Conservation (phyloP, 2,113 vertebrate species). For the Eulacestoma nigropectus region DNA sequence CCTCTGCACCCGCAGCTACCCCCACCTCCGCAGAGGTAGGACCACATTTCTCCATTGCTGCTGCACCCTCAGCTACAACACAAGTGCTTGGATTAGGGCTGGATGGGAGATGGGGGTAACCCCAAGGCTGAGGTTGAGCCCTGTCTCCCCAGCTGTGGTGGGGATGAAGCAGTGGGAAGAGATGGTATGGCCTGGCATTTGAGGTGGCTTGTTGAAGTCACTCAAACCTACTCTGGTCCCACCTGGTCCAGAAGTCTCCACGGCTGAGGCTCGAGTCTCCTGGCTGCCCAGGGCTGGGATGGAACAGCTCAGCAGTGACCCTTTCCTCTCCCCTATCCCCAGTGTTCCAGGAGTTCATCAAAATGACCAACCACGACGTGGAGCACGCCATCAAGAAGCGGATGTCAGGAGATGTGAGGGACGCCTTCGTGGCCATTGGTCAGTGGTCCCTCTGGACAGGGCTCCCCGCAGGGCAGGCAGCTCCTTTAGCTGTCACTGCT, state of each 20-base stretch:
- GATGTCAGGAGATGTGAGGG: conserved; percentile 89
- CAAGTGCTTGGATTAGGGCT: not conserved
- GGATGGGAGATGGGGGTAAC: not conserved
- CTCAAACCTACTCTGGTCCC: not conserved
- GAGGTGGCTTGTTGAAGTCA: not conserved
- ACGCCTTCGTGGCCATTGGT: conserved; percentile 89
- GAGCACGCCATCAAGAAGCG: conserved; percentile 94
- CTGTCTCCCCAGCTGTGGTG: not conserved
- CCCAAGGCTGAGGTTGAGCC: not conserved
- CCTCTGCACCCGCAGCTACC: conserved; percentile 91
- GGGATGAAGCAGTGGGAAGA: not conserved
- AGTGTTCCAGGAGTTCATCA: conserved; percentile 98
- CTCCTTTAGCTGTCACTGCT: not conserved
- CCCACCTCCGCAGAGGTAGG: conserved; percentile 90
- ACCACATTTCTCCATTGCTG: not conserved
- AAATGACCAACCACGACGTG: conserved; percentile 89
- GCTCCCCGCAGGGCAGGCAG: not conserved
- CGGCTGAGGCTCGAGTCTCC: fast-evolving
- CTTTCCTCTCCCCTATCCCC: not conserved
- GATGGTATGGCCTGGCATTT: not conserved
- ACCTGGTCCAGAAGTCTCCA: not conserved
- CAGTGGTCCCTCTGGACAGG: too few species aligned
- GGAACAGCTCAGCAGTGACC: not conserved
- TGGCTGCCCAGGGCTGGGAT: not conserved
- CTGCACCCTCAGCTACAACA: too few species aligned